These are phyloP conservation scores for Irena cyanogastra DNA, from an alignment of 2,113 vertebrate species.

Conservation along the genomic window DNA sequence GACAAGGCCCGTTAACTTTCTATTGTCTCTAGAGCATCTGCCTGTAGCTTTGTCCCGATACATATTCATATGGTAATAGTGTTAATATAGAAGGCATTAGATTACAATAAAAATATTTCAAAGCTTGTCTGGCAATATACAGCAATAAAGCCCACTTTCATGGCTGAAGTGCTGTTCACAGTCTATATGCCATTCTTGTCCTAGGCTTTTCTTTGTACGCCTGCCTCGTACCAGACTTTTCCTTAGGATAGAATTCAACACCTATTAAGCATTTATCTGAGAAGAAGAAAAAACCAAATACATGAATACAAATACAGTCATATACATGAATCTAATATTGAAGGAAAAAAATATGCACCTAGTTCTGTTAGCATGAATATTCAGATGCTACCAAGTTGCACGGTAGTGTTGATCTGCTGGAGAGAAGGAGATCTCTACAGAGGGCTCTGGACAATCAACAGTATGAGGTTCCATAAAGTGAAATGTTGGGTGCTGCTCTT, in stretches of 20 bases:
- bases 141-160: not conserved
- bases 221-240: not conserved
- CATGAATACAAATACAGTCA: no score
- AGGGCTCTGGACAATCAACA: not conserved
- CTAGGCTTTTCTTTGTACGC: not conserved
- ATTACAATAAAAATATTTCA: not conserved
- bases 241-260: not conserved
- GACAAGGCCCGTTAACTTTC: not conserved
- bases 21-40: not conserved
- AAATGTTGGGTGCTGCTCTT: not conserved
- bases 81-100: not conserved
- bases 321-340: not conserved
- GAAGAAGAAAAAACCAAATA: not conserved
- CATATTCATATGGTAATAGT: not conserved
- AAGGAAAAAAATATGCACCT: not conserved
- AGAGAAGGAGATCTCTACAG: not conserved
- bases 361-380: not conserved
- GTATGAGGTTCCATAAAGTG: not conserved
- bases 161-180: not conserved
- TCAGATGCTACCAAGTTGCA: fast-evolving
- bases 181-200: not conserved
- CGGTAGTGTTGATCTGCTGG: fast-evolving
- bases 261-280: not conserved
- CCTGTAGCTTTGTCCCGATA: not conserved
- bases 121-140: not conserved